These are phyloP conservation scores for Ophion obscuratus DNA, from an alignment of 2,888 invertebrate genomes.

Conservation along the genomic window DNA sequence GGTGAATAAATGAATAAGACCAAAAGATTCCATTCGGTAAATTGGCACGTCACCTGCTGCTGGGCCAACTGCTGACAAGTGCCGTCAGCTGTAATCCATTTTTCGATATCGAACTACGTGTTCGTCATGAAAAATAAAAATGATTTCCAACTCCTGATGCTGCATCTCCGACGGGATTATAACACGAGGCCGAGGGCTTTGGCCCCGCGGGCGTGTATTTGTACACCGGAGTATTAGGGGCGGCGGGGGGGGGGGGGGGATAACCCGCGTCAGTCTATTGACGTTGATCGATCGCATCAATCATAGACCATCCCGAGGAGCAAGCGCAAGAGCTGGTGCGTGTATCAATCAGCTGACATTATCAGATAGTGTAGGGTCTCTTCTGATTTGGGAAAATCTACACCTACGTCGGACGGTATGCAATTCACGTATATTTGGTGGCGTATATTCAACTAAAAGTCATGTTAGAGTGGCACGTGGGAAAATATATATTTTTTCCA, in stretches of 20 bases:
- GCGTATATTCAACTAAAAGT: not conserved
- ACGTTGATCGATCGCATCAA: slow-evolving; percentile 82
- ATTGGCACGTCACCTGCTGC: too few species aligned
- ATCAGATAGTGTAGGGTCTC: slow-evolving; percentile 70
- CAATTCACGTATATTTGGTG: not conserved
- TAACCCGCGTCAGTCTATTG: slow-evolving; percentile 80
- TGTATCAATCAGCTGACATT: slow-evolving; percentile 81
- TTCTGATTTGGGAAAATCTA: slow-evolving; percentile 33
- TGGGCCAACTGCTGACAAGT: not conserved
- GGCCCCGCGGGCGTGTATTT: slow-evolving; percentile 17
- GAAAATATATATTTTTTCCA: not conserved
- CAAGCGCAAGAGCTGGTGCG: slow-evolving; percentile 75
- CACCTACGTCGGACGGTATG: slow-evolving; percentile 23
- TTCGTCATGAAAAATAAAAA: slow-evolving; percentile 18
- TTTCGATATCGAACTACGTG: slow-evolving; percentile 2
- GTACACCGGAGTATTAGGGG: slow-evolving; percentile 47
- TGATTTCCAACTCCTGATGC: slow-evolving; percentile 19
- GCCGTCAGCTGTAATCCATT: not conserved
- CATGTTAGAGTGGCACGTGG: not conserved
- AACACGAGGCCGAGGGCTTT: slow-evolving; percentile 24
- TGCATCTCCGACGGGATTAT: slow-evolving; percentile 32
- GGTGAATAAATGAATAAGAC: not conserved
- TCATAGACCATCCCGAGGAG: slow-evolving; percentile 70
- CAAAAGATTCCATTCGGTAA: not conserved
- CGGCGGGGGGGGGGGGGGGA: slow-evolving; percentile 70